These are phyloP conservation scores for Limnephilus lunatus DNA, from an alignment of 2,888 invertebrate species.

Conservation along the genomic window DNA sequence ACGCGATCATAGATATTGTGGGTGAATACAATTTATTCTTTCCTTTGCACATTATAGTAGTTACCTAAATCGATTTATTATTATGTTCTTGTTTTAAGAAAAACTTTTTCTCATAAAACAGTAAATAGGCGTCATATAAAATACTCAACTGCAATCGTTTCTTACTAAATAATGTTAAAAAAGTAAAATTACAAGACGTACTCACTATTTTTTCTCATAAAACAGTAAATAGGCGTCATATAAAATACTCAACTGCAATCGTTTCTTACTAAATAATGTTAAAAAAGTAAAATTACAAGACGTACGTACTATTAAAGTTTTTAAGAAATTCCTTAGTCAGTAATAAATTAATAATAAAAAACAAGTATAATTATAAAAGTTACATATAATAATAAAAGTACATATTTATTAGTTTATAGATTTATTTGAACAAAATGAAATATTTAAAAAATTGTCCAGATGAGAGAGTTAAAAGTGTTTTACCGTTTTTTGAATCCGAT, in stretches of 20 bases:
- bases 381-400: neutral
- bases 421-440: neutral
- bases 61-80: no score
- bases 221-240: no score
- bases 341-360: no score
- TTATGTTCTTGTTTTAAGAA: no score
- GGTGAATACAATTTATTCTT: no score
- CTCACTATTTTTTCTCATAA: no score
- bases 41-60: no score
- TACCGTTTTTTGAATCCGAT: neutral
- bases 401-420: neutral
- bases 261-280: neutral
- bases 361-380: neutral
- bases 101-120: no score
- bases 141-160: neutral
- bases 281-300: neutral
- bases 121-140: no score
- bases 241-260: neutral
- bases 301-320: neutral
- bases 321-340: no score
- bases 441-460: neutral
- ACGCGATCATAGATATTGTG: no score
- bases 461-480: neutral
- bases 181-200: neutral
- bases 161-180: neutral